A percentile compares a stretch with the other conserved stretches of the same genome.
These are phyloP conservation scores for Tenrec ecaudatus DNA, from an alignment of 2,113 vertebrate genomes.

Conservation along the genomic window DNA sequence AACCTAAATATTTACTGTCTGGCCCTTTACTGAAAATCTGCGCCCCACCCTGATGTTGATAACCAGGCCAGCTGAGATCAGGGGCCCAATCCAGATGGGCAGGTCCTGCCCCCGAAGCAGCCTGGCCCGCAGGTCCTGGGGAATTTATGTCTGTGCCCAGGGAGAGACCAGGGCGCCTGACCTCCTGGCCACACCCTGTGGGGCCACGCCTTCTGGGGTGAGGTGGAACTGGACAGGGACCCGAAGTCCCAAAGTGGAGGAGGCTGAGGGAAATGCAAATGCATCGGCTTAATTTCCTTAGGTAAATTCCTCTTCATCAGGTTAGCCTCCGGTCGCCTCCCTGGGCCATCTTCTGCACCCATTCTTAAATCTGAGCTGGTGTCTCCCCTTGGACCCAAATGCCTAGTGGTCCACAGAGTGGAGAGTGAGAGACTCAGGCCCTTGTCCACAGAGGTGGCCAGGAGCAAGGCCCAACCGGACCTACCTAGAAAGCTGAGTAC, in stretches of 20 bases:
- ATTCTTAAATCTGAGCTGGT: background rate
- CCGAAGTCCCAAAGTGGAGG: background rate
- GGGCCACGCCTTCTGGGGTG: background rate
- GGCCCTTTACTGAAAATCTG: slow-evolving; percentile 8
- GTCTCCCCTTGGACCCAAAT: background rate
- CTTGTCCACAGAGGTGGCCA: background rate
- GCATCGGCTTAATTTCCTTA: slow-evolving; percentile 49
- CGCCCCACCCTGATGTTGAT: slow-evolving; percentile 1
- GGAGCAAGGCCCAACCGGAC: background rate
- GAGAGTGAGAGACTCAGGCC: background rate
- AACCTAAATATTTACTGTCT: slow-evolving; percentile 49
- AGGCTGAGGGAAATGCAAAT: slow-evolving; percentile 22
- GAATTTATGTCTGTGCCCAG: background rate
- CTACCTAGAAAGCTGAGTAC: background rate
- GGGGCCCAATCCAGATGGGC: background rate
- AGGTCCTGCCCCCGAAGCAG: background rate
- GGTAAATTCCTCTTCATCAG: slow-evolving; percentile 39
- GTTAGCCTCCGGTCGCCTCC: background rate
- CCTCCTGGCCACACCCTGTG: background rate
- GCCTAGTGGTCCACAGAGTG: background rate
- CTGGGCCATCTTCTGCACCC: background rate
- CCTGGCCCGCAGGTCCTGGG: background rate
- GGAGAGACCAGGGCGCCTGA: background rate
- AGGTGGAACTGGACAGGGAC: background rate
- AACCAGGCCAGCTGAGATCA: background rate